Percentiles rank a stretch among this genome's conserved stretches.
phyloP scores from a whole-genome alignment of 2,888 invertebrate species.

The Mythimna lalbum region DNA sequence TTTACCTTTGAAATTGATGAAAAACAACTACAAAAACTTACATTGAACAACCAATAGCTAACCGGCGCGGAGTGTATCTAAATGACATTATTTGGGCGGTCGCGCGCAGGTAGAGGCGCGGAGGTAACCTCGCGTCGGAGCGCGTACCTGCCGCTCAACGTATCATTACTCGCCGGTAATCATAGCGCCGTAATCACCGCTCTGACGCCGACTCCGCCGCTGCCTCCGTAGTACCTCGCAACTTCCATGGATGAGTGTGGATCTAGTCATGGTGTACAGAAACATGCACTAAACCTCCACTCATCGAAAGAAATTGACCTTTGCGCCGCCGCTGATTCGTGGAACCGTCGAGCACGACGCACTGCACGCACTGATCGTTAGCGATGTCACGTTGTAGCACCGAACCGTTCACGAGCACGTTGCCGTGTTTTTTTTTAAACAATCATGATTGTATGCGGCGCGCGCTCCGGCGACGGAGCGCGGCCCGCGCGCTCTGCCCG shows the following conservation, averaged over 20 bases:
- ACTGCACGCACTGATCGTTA: conserved; percentile 88
- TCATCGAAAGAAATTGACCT: conserved; percentile 92
- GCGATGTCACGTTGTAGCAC: conserved; percentile 87
- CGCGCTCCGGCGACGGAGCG: conserved; percentile 69
- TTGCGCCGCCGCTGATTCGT: conserved; percentile 72
- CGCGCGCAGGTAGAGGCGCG: conserved; percentile 81
- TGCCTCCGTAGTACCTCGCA: conserved; percentile 86
- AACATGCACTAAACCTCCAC: conserved; percentile 95
- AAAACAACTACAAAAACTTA: conserved; percentile 82
- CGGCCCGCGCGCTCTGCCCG: conserved; percentile 81
- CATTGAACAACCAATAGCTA: conserved; percentile 79
- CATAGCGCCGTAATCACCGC: conserved; percentile 80
- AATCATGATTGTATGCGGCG: conserved; percentile 72
- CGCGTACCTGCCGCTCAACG: conserved; percentile 85
- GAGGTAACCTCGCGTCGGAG: conserved; percentile 72
- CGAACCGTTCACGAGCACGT: conserved; percentile 87
- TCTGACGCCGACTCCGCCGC: conserved; percentile 70
- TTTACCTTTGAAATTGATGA: conserved; percentile 70
- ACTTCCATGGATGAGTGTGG: conserved; percentile 95
- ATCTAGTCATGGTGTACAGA: conserved; percentile 93
- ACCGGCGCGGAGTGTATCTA: conserved; percentile 80
- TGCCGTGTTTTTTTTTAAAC: conserved; percentile 82
- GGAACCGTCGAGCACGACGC: conserved; percentile 77
- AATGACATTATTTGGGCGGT: conserved; percentile 82
- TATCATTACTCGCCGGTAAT: conserved; percentile 86